A percentile compares a stretch with the other conserved stretches of the same genome.
These are phyloP conservation scores for Chionodraco myersi DNA, from an alignment of 2,113 vertebrate genomes.

Conservation along the genomic window DNA sequence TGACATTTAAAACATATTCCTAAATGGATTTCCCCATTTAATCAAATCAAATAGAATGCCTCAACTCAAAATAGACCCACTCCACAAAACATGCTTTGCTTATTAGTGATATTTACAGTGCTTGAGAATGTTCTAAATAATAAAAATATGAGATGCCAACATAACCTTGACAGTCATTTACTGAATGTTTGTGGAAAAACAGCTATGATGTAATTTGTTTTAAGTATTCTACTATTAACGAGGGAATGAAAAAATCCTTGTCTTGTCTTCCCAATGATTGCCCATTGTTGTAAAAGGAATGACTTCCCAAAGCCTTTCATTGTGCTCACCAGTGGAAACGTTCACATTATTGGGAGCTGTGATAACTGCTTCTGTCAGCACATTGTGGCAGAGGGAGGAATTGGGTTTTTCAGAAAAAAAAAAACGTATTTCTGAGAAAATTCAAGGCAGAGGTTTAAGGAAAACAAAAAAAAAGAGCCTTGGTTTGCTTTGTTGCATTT, in stretches of 20 bases:
- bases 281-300: slow-evolving; percentile 74
- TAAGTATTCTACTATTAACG: slow-evolving; percentile 45
- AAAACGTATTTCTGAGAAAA: slow-evolving; percentile 55
- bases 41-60: slow-evolving; percentile 41
- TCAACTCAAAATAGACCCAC: slow-evolving; percentile 8
- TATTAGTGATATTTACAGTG: neutral
- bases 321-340: slow-evolving; percentile 67
- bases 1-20: slow-evolving; percentile 16
- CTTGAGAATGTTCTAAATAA: neutral
- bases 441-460: slow-evolving; percentile 37
- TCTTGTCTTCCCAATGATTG: slow-evolving; percentile 59
- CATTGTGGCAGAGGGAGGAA: slow-evolving; percentile 51
- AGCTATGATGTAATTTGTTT: slow-evolving; percentile 26
- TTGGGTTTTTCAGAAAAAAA: slow-evolving; percentile 19
- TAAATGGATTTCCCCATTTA: slow-evolving; percentile 16
- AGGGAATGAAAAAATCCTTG: slow-evolving; percentile 28
- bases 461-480: slow-evolving; percentile 16
- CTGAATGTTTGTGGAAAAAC: slow-evolving; percentile 2
- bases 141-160: neutral
- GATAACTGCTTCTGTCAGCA: slow-evolving; percentile 79
- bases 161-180: slow-evolving; percentile 32
- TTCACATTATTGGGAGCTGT: slow-evolving; percentile 63
- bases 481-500: slow-evolving; percentile 45
- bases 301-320: slow-evolving; percentile 67
- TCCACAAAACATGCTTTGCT: neutral